A percentile compares a stretch with the other conserved stretches of the same genome.
These are phyloP conservation scores for Orcinus orca DNA, from an alignment of 2,113 vertebrate species.

Conservation along the genomic window DNA sequence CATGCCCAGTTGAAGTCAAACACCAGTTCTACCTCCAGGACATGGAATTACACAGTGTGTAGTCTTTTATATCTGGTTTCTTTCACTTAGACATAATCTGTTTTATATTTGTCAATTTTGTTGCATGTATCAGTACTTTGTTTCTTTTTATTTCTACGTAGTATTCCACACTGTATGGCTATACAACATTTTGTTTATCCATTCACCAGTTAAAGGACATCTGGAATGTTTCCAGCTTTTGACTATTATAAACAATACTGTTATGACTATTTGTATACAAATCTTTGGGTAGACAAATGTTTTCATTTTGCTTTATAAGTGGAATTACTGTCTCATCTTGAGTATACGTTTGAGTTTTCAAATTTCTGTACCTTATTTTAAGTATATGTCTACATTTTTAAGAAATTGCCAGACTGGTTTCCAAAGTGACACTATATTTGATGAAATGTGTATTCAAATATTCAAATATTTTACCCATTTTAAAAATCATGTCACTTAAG, in stretches of 20 bases:
- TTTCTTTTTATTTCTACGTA: neutral
- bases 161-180: neutral
- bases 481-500: neutral
- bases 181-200: neutral
- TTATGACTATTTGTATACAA: neutral
- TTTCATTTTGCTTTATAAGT: slow-evolving; percentile 35
- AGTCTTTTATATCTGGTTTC: neutral
- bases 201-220: neutral
- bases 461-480: slow-evolving; percentile 7
- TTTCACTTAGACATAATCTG: neutral
- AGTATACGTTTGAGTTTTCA: neutral
- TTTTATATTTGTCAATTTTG: neutral
- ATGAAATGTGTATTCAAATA: neutral
- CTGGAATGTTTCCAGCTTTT: neutral
- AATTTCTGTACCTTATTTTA: slow-evolving; percentile 20
- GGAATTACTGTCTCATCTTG: neutral
- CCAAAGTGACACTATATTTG: neutral
- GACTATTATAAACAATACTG: neutral
- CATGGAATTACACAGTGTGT: neutral
- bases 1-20: neutral
- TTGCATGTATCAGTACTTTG: neutral
- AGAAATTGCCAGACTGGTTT: neutral
- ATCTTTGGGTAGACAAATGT: neutral
- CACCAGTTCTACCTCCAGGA: neutral
- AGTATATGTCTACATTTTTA: neutral